Percentiles rank a stretch among this genome's conserved stretches.
Conservation (phyloP, 2,888 invertebrate species). For the Danaus chrysippus region DNA sequence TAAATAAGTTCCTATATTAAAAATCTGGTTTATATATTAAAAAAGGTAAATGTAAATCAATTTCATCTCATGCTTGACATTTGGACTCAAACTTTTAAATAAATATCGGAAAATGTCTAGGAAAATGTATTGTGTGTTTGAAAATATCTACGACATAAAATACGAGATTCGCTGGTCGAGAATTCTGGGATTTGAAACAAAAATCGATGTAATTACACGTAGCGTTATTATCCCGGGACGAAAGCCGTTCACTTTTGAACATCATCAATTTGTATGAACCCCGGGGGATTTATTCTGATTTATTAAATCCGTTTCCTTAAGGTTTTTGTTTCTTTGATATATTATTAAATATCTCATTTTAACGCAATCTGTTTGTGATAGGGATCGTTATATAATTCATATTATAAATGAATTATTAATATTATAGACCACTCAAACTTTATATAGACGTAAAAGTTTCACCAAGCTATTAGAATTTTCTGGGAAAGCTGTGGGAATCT, state of each 20-base stretch:
- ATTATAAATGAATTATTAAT: too few relatives aligned
- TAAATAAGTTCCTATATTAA: too few relatives aligned
- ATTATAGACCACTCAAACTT: neutral
- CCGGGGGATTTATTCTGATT: conserved; percentile 23
- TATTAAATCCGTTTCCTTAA: conserved; percentile 18
- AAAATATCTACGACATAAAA: too few relatives aligned
- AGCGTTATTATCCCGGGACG: neutral
- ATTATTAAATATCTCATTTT: neutral
- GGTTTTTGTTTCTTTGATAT: conserved; percentile 17
- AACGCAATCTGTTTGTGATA: too few relatives aligned
- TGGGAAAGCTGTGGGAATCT: conserved; percentile 3
- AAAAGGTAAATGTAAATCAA: too few relatives aligned
- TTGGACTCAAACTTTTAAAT: too few relatives aligned
- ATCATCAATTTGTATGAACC: conserved; percentile 24
- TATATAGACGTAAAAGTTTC: neutral
- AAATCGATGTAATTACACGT: conserved; percentile 1
- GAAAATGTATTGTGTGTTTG: too few relatives aligned
- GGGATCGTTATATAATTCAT: too few relatives aligned
- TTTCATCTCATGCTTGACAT: too few relatives aligned
- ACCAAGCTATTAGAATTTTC: neutral
- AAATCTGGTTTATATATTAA: too few relatives aligned
- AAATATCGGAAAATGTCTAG: too few relatives aligned
- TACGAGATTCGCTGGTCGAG: neutral
- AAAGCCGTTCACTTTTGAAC: conserved; percentile 18
- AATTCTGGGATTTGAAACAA: neutral